Conservation (phyloP, 2,113 vertebrate species). For the Syngnathus floridae region DNA sequence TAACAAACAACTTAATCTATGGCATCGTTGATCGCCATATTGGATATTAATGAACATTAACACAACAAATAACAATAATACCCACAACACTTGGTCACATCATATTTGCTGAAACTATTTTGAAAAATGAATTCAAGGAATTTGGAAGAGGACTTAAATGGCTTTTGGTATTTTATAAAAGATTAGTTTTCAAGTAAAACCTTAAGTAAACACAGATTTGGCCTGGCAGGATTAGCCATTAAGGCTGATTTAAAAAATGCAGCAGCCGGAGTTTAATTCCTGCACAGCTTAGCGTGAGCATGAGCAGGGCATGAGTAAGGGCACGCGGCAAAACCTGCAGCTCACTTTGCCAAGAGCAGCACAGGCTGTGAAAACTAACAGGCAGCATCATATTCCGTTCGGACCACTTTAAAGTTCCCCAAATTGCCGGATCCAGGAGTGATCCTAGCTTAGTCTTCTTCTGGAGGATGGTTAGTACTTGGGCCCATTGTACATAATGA, state of each 20-base stretch:
- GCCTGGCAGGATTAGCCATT: constrained; percentile 3
- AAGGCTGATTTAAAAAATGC: constrained; percentile 7
- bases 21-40: neutral
- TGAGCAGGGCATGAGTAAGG: constrained; percentile 1
- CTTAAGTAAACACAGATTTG: constrained; percentile 9
- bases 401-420: constrained; percentile 41
- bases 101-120: too few relatives aligned
- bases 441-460: constrained; percentile 35
- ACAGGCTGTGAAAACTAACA: constrained; percentile 22
- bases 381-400: constrained; percentile 45
- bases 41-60: neutral
- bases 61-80: neutral
- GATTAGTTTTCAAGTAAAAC: constrained; percentile 7
- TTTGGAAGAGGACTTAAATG: neutral
- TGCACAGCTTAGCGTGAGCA: constrained; percentile 12
- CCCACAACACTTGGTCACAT: neutral
- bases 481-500: neutral
- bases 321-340: constrained; percentile 25
- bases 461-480: constrained; percentile 33
- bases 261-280: constrained; percentile 2
- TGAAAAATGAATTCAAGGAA: neutral
- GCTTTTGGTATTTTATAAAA: neutral
- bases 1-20: neutral
- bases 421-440: constrained; percentile 17
- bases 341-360: constrained; percentile 24